These are phyloP conservation scores for Elachura formosa DNA, from an alignment of 2,113 vertebrate species.

Conservation along the genomic window DNA sequence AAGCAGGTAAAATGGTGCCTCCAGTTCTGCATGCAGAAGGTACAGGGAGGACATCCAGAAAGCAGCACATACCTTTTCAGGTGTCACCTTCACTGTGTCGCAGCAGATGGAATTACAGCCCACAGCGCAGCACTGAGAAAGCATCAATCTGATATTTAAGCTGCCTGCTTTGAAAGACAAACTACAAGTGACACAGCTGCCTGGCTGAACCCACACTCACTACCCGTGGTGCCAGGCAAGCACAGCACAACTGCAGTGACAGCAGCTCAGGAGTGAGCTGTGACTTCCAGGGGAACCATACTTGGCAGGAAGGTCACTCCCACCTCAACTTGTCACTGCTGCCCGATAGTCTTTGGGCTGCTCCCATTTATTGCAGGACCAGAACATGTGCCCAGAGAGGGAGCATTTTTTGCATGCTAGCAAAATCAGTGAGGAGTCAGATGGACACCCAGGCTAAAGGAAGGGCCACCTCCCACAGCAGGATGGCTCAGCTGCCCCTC, in stretches of 20 bases:
- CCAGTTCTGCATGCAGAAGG: neutral
- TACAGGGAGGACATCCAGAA: neutral
- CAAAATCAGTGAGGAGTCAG: neutral
- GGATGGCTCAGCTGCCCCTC: neutral
- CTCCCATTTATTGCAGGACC: neutral
- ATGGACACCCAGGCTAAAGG: neutral
- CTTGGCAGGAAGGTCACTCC: neutral
- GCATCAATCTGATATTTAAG: constrained; percentile 29
- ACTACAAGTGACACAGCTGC: neutral
- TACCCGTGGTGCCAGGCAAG: neutral
- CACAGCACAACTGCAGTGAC: neutral
- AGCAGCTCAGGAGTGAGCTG: neutral
- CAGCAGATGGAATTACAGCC: constrained; percentile 54
- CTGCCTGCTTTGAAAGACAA: constrained; percentile 17
- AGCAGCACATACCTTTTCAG: neutral
- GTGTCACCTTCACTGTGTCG: constrained; percentile 7
- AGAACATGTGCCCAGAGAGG: neutral
- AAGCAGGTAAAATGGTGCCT: neutral
- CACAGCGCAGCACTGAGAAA: neutral
- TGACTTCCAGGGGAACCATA: neutral
- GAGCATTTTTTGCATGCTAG: neutral
- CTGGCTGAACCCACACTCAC: neutral
- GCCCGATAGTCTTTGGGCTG: neutral
- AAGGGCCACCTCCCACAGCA: neutral
- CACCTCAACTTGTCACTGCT: neutral